Evolutionary conservation across 2,888 invertebrate species (phyloP), one percentile per base, ranked within the genome.

Genomic region (Hydraecia micacea): DNA sequence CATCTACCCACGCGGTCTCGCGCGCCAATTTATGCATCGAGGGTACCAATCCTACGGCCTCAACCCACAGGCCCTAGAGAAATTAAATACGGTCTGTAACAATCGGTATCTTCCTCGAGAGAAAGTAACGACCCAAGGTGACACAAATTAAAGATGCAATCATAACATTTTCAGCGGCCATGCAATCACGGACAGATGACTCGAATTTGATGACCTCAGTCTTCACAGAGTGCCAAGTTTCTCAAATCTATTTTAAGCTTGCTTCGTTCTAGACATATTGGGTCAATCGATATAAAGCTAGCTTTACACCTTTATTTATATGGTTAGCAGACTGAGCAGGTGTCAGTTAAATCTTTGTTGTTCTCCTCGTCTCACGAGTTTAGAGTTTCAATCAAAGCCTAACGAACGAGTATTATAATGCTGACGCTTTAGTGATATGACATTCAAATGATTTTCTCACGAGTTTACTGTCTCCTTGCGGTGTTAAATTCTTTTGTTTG

Each of bases 11-110:
- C 96, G 93, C 95, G 88, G 90, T 87, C 91, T 89, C 92, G 91
- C 91, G 91, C 91, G 93, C 93, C 93, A 95, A 95, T 95, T 95
- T 93, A 92, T 91, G 90, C 91, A 90, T 89, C 85, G 89, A 89
- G 88, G 86, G 88, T 88, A 88, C 83, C 87, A 91, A 91, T 91
- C 92, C 93, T 92, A 93, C 93, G 91, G 91, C 92, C 91, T 92
- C 93, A 90, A 85, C 94, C 93, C 92, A 93, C 93, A 89, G 87
- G 80, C 90, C 87, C 85, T 89, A 89, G 90, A 90, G 87, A 91
- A 90, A 91, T 77, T 69, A 83, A 71, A 73, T 77, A 77, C 71
- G 66, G 62, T 77, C 69, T 72, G 52, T 52, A 69, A 84, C 82
- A 86, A 81, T 83, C 63, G 73, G 65, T 52, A 76, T 73, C 68